phyloP scores from a whole-genome alignment of 2,888 invertebrate genomes.

The Drosophila prostipennis region DNA sequence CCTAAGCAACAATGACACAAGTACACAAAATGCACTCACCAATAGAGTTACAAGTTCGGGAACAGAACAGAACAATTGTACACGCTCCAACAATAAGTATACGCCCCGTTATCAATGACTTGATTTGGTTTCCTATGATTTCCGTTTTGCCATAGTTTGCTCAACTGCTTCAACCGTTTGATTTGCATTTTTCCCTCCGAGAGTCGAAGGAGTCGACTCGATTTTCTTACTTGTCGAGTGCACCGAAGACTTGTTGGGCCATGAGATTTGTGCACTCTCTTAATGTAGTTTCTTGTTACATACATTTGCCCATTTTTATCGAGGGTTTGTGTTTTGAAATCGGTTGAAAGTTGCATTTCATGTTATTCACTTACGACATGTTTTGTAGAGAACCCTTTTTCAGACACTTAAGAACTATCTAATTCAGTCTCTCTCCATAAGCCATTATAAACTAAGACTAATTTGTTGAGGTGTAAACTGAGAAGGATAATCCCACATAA shows the following conservation, averaged over 20 bases:
- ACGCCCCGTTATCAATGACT: conserved; percentile 45
- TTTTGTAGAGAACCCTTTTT: conserved; percentile 7
- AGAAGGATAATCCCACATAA: background rate
- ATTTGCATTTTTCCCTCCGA: conserved; percentile 44
- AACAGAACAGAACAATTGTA: conserved; percentile 35
- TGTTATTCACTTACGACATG: background rate
- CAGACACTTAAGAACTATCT: background rate
- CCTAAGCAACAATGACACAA: conserved; percentile 56
- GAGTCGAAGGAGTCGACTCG: conserved; percentile 9
- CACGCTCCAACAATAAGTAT: conserved; percentile 67
- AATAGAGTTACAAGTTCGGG: conserved; percentile 48
- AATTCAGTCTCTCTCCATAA: background rate
- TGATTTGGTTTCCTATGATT: conserved; percentile 39
- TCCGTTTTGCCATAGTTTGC: conserved; percentile 55
- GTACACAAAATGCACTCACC: conserved; percentile 57
- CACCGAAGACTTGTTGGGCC: conserved; percentile 52
- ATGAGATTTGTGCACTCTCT: conserved; percentile 48
- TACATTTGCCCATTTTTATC: background rate
- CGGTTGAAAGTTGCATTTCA: conserved; percentile 9
- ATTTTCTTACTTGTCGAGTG: conserved; percentile 42
- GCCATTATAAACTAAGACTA: conserved; percentile 13
- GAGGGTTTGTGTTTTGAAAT: conserved; percentile 9
- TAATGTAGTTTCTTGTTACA: conserved; percentile 26
- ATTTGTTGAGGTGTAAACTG: background rate
- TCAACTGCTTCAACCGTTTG: conserved; percentile 55